Conservation (phyloP, 2,888 invertebrate species). For the Lomographa bimaculata region DNA sequence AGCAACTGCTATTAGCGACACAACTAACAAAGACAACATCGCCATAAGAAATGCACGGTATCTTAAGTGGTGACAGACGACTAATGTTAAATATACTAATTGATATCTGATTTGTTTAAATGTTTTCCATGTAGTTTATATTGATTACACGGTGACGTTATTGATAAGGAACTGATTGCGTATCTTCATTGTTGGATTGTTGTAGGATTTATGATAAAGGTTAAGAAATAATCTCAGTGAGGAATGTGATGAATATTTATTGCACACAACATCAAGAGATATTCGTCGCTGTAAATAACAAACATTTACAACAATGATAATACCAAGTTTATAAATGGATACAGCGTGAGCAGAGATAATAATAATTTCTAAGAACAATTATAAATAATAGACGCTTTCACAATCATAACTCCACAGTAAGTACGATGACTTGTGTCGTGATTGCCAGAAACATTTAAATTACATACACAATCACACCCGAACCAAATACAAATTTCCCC, state of each 20-base stretch:
- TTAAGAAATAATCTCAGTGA: neutral
- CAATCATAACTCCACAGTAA: too few species aligned
- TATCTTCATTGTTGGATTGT: constrained; percentile 4
- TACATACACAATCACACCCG: too few species aligned
- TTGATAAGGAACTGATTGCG: too few species aligned
- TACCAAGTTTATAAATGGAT: too few species aligned
- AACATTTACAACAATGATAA: too few species aligned
- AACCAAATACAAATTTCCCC: too few species aligned
- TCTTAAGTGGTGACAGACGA: neutral
- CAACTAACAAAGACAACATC: constrained; percentile 13
- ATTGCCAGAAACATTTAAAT: too few species aligned
- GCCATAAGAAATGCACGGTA: constrained; percentile 1
- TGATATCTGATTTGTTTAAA: constrained; percentile 18
- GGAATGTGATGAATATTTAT: neutral
- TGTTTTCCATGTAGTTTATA: constrained; percentile 15
- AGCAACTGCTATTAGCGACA: constrained; percentile 5
- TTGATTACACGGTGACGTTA: constrained; percentile 11
- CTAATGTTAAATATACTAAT: constrained; percentile 16
- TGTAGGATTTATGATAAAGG: too few species aligned
- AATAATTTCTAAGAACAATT: too few species aligned
- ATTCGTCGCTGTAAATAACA: neutral
- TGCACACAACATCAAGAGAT: neutral
- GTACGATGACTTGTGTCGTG: too few species aligned
- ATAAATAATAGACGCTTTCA: too few species aligned
- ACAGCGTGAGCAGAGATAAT: too few species aligned